These are phyloP conservation scores for Anagyrus pseudococci DNA, from an alignment of 2,888 invertebrate genomes.

Conservation along the genomic window DNA sequence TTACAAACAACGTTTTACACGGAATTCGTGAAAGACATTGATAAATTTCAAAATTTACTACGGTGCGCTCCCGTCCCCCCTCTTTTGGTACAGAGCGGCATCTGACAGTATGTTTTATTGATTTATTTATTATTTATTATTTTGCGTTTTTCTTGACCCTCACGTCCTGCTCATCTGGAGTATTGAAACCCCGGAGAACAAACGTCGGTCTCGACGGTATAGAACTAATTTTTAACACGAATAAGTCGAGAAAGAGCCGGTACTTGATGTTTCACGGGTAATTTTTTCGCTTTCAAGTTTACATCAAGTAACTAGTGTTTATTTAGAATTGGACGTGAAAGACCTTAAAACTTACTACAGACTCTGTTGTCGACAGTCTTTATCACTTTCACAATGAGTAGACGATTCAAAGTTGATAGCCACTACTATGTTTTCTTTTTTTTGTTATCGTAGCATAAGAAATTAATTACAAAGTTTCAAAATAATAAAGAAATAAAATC, in stretches of 20 bases:
- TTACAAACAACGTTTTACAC: slow-evolving; percentile 22
- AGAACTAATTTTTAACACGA: slow-evolving; percentile 54
- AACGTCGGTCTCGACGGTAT: slow-evolving; percentile 55
- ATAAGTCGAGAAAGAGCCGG: slow-evolving; percentile 47
- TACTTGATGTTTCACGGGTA: not conserved
- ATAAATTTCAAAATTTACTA: slow-evolving; percentile 43
- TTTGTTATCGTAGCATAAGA: too few species aligned
- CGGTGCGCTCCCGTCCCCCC: too few species aligned
- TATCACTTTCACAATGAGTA: too few species aligned
- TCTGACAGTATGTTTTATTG: slow-evolving; percentile 8
- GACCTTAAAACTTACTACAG: too few species aligned
- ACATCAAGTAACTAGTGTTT: not conserved
- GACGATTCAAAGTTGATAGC: too few species aligned
- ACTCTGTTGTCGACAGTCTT: too few species aligned
- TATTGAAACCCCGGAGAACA: too few species aligned
- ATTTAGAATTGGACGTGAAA: not conserved
- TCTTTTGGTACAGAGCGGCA: too few species aligned
- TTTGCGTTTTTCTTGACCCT: slow-evolving; percentile 38
- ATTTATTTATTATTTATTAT: not conserved
- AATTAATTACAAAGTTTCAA: too few species aligned
- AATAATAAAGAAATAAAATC: too few species aligned
- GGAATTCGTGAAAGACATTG: slow-evolving; percentile 52
- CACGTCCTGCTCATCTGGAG: slow-evolving; percentile 54
- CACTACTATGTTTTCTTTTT: too few species aligned
- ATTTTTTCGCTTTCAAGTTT: slow-evolving; percentile 6